These are phyloP conservation scores for Drosophila mulleri DNA, from an alignment of 2,888 invertebrate genomes.

Conservation along the genomic window DNA sequence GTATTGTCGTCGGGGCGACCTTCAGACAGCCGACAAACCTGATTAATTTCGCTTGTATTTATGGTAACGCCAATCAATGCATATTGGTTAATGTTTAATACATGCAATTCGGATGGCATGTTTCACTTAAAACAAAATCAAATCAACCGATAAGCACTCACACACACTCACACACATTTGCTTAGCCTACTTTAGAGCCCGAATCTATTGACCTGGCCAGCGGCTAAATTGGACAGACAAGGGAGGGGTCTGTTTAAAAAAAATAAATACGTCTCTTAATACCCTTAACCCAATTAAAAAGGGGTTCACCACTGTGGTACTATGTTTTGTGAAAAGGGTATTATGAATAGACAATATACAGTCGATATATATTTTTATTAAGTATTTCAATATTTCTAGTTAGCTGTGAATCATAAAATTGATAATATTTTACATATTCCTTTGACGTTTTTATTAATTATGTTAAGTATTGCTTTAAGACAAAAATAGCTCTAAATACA, in stretches of 20 bases:
- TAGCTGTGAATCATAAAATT: background rate
- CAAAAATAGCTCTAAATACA: no score
- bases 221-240: constrained; percentile 11
- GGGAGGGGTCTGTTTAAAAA: constrained; percentile 37
- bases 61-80: constrained; percentile 62
- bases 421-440: no score
- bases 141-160: constrained; percentile 27
- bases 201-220: constrained; percentile 36
- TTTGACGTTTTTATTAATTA: no score
- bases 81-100: constrained; percentile 66
- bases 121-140: constrained; percentile 63
- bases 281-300: constrained; percentile 11
- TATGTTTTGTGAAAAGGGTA: background rate
- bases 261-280: constrained; percentile 28
- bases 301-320: background rate
- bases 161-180: constrained; percentile 49
- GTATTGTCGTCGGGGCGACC: constrained; percentile 44
- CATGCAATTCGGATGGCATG: constrained; percentile 67
- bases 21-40: constrained; percentile 50
- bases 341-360: background rate
- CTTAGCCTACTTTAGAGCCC: constrained; percentile 64
- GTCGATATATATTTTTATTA: background rate
- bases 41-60: constrained; percentile 62
- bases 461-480: no score
- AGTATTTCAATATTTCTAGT: background rate